Evolutionary conservation across 2,113 vertebrate species (phyloP).

Genomic region (Acrocephalus kingi): DNA sequence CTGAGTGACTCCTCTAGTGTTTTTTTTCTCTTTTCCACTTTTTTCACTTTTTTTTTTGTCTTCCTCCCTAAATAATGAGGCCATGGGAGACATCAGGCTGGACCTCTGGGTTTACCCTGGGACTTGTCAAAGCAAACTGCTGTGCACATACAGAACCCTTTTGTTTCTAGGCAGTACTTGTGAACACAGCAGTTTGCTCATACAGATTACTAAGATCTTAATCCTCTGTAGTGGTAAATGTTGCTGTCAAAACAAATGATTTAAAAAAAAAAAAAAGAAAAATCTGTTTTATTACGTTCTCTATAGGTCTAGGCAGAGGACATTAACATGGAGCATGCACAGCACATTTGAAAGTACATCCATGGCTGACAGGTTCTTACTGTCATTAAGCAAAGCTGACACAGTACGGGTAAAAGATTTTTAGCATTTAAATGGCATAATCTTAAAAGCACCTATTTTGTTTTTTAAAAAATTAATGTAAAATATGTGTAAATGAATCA

Average conservation of each 20-base stretch:
- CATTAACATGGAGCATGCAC: accelerated
- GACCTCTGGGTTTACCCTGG: neutral
- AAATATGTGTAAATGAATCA: accelerated
- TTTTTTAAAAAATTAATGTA: neutral
- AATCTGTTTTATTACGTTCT: neutral
- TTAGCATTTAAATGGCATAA: neutral
- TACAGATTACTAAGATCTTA: neutral
- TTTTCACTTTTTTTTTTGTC: neutral
- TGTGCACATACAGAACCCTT: neutral
- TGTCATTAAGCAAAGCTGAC: neutral
- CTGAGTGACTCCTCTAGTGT: neutral
- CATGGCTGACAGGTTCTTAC: neutral
- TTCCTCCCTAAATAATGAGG: neutral
- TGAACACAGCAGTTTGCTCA: neutral
- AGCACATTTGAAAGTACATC: neutral
- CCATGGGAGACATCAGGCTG: neutral
- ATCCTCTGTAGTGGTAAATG: neutral
- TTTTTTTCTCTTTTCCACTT: neutral
- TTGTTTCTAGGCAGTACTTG: neutral
- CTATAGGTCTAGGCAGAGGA: neutral
- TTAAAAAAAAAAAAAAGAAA: neutral
- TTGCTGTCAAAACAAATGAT: neutral
- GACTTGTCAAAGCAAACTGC: neutral
- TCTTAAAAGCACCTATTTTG: neutral
- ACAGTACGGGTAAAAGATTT: neutral